phyloP scores from a whole-genome alignment of 2,113 vertebrate species.

The Picathartes gymnocephalus region DNA sequence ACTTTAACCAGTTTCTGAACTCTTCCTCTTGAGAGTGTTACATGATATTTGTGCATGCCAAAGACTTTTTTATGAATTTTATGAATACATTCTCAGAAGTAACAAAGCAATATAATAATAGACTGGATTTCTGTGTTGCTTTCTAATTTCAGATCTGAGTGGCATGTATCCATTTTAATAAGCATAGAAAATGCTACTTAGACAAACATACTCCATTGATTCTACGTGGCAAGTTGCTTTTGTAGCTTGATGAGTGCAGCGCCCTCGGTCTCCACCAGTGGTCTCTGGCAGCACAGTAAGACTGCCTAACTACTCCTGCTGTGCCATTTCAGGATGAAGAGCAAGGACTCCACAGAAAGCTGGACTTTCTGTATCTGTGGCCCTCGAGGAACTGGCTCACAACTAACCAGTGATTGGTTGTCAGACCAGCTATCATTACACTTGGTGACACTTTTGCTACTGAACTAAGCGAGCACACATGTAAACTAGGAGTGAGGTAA shows the following conservation, averaged over 20 bases:
- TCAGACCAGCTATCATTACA: neutral
- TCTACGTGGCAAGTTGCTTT: neutral
- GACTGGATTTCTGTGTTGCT: neutral
- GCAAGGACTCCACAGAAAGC: neutral
- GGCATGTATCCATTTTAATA: neutral
- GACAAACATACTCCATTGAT: neutral
- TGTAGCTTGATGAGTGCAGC: neutral
- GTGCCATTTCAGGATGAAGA: neutral
- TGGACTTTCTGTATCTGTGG: neutral
- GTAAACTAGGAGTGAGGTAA: neutral
- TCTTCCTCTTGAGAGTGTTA: neutral
- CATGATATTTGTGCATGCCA: neutral
- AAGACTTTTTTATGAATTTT: neutral
- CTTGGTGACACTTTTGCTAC: neutral
- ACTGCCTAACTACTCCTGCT: neutral
- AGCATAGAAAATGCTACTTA: neutral
- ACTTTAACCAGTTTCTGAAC: neutral
- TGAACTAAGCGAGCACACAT: accelerated
- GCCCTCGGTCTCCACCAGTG: neutral
- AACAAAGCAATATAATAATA: neutral
- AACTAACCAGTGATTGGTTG: neutral
- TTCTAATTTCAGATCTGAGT: neutral
- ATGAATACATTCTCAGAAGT: neutral
- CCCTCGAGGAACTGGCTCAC: neutral
- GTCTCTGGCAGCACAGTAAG: neutral